Base-by-base conservation (phyloP, 1,140 invertebrate species). In the Zaprionus kolodkinae region DNA sequence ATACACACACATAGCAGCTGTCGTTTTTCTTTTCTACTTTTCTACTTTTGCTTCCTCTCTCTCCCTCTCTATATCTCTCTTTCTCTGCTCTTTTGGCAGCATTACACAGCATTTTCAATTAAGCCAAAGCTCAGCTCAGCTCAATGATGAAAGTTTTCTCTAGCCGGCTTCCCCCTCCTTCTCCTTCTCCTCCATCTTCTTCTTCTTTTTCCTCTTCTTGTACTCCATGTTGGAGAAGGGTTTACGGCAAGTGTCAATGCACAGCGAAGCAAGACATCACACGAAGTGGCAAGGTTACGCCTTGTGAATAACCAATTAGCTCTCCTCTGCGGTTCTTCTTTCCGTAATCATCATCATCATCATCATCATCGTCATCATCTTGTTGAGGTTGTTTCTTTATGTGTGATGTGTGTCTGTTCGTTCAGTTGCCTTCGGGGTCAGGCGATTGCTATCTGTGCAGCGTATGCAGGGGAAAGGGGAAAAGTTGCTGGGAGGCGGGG, bases 101-200 rank as follows among this genome's bases (percentile, higher is more conserved):
- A 77, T 86, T 87, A 87, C 84, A 71, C 74, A 84, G 80, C 82
- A 81, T 89, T 88, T 88, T 89, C 85, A 89, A 88, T 89, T 89
- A 89, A 89, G 81, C 54, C 83, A 77, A 73, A 60, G 38, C 33
- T 30, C 27, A 30, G 27, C 27, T 56, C 61, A 59, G 27, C 27
- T 56, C 61, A 59, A 59, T 67, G 66, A 75, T 76, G 73, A 76
- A 76, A 76, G 73, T 76, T 76, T 72, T 76, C 60, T 56, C 38
- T 36, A 45, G n/a, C 45, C 2, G 10, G 33, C 2, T 40, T 15
- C n/a, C 27, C 7, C 15, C 59, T 65, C 60, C 60, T 43, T 27
- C 40, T 54, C n/a, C n/a, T n/a, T n/a, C n/a, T n/a, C 10, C 6
- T 40, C 27, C 68, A 43, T 45, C 72, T 45, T 36, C 40, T 65